A percentile compares a stretch with the other conserved stretches of the same genome.
Evolutionary conservation across 1,140 invertebrate genomes (phyloP).

Genomic region (Drosophila tsacasi): DNA sequence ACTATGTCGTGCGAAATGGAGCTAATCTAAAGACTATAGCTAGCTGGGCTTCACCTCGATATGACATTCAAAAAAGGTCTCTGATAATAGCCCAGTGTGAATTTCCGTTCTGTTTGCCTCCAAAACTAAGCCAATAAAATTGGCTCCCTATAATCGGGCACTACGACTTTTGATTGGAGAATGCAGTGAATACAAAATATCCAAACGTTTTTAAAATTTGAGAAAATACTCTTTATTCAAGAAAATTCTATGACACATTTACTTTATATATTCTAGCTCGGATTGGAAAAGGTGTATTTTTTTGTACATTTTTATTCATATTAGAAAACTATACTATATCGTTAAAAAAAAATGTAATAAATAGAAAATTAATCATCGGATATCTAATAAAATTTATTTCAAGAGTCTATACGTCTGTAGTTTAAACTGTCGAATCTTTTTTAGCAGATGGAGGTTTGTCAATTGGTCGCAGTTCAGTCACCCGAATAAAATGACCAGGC

Average conservation of each 20-base stretch:
- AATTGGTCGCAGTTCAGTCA: background rate
- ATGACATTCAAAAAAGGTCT: conserved; percentile 60
- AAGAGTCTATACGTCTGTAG: background rate
- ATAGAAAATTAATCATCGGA: background rate
- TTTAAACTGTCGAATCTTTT: background rate
- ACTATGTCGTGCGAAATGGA: conserved; percentile 17
- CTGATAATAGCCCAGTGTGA: conserved; percentile 11
- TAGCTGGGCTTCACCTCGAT: conserved; percentile 45
- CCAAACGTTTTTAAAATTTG: too few species aligned
- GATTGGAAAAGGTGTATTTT: background rate
- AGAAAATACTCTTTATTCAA: too few species aligned
- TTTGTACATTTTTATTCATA: too few species aligned
- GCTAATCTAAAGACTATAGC: conserved; percentile 37
- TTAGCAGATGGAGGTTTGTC: too few species aligned
- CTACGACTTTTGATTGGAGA: background rate
- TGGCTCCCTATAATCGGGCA: background rate
- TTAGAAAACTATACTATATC: too few species aligned
- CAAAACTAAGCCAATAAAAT: conserved; percentile 2
- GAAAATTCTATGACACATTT: background rate
- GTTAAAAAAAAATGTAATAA: background rate
- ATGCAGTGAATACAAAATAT: background rate
- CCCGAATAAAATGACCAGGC: background rate
- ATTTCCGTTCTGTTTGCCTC: conserved; percentile 24
- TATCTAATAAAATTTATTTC: background rate
- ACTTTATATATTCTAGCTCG: background rate